phyloP scores from a whole-genome alignment of 2,888 invertebrate genomes.

The Leptogaster cylindrica region DNA sequence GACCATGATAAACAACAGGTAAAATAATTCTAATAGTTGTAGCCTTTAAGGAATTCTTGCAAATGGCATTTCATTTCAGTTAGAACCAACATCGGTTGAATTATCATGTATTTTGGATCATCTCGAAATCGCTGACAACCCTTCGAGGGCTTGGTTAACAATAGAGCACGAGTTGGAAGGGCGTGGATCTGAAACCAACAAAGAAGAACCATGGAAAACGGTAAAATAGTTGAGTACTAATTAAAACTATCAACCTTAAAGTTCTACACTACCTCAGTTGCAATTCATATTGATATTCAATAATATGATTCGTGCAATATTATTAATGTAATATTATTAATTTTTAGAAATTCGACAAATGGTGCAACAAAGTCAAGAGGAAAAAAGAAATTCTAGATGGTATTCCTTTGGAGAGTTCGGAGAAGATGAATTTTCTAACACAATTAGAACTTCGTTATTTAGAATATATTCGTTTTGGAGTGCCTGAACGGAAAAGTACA shows the following conservation, averaged over 20 bases:
- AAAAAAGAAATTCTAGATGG: slow-evolving; percentile 44
- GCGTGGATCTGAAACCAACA: slow-evolving; percentile 19
- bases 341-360: slow-evolving; percentile 43
- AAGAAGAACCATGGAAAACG: slow-evolving; percentile 44
- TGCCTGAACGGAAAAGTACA: slow-evolving; percentile 15
- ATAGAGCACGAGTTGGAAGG: slow-evolving; percentile 43
- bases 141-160: slow-evolving; percentile 45
- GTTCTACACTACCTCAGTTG: no score
- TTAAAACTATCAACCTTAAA: no score
- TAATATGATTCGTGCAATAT: neutral
- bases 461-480: slow-evolving; percentile 20
- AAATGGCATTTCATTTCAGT: neutral
- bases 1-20: slow-evolving; percentile 38
- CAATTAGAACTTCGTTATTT: slow-evolving; percentile 35
- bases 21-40: neutral
- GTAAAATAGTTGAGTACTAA: no score
- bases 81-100: slow-evolving; percentile 37
- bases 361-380: slow-evolving; percentile 43
- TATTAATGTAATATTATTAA: neutral
- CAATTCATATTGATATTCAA: no score
- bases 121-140: slow-evolving; percentile 44
- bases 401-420: slow-evolving; percentile 30
- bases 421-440: slow-evolving; percentile 38
- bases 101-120: slow-evolving; percentile 46
- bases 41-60: neutral